Percentiles rank a stretch among this genome's conserved stretches.
phyloP scores from a whole-genome alignment of 1,140 invertebrate species.

The Drosophila bipectinata region DNA sequence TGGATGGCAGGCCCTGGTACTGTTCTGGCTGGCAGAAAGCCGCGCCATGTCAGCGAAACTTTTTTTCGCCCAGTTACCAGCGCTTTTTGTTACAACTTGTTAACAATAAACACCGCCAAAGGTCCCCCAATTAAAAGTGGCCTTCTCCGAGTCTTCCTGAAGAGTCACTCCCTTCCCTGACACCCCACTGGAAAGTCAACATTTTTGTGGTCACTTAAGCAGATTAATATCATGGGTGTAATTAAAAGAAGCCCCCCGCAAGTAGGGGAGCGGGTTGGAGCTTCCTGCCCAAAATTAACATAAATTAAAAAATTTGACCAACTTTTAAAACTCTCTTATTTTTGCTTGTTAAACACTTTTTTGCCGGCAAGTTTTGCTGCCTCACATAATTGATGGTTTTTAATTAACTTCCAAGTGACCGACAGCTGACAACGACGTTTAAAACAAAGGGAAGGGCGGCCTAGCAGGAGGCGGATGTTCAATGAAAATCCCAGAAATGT shows the following conservation, averaged over 20 bases:
- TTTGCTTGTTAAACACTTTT: slow-evolving; percentile 14
- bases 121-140: slow-evolving; percentile 72
- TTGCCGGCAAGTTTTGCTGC: slow-evolving; percentile 27
- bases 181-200: slow-evolving; percentile 55
- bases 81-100: slow-evolving; percentile 65
- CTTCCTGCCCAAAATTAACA: slow-evolving; percentile 68
- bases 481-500: slow-evolving; percentile 34
- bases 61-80: slow-evolving; percentile 25
- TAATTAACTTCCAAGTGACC: slow-evolving; percentile 81
- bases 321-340: slow-evolving; percentile 41
- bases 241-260: slow-evolving; percentile 74
- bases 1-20: neutral
- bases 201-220: slow-evolving; percentile 83
- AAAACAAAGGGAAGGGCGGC: slow-evolving; percentile 17
- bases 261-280: slow-evolving; percentile 24
- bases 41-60: slow-evolving; percentile 51
- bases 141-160: slow-evolving; percentile 8
- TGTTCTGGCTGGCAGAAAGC: slow-evolving; percentile 42
- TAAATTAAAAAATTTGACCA: slow-evolving; percentile 75
- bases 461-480: slow-evolving; percentile 19
- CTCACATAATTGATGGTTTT: slow-evolving; percentile 80
- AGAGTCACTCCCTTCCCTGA: neutral
- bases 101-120: slow-evolving; percentile 74
- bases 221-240: slow-evolving; percentile 82
- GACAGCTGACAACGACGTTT: slow-evolving; percentile 62